Base-by-base conservation (phyloP, 1,140 invertebrate species). In the Drosophila leontia region DNA sequence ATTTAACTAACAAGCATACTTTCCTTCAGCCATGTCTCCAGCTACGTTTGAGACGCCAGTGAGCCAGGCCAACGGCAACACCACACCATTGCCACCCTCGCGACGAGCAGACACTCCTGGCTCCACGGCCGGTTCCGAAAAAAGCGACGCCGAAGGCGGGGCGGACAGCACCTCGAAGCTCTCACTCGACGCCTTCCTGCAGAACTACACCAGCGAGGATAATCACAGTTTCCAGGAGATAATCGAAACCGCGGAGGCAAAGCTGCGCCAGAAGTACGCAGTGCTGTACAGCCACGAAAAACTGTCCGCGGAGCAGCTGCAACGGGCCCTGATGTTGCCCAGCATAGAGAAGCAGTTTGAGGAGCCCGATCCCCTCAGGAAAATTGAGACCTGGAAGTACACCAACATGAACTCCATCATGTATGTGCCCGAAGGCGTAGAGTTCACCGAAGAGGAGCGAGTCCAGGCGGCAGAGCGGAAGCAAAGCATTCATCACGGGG, bases 161-260 rank as follows among this genome's bases (percentile, higher is more conserved):
- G 19, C 8, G 2, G 42, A 45, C 8, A 34, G 12, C n/a, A 37
- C 45, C 0, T 56, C 58, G 0, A 80, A 83, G n/a, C 78, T 92
- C 65, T 93, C 91, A 11, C 92, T 98, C 67, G 98, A 99, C 93
- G 94, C 96, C 13, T 99, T 97, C 93, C 93, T 99, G 42, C 94
- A 96, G 15, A 95, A 94, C n/a, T 96, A 98, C 86, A 99, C 98
- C 0, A 99, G 98, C 93, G 99, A 99, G 94, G 99, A 99, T 90
- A 99, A 99, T 93, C 96, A 97, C 37, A 99, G 98, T 91, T 99
- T 99, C 92, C 95, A 97, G 83, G 96, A 98, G 75, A 96, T 99
- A 42, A 96, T 99, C 84, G 94, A 95, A 50, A 95, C 97, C 81
- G 95, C 96, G 0, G 95, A 98, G 58, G 95, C 96, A 75, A 95